A percentile compares a stretch with the other conserved stretches of the same genome.
Evolutionary conservation across 2,797 vertebrate species (phyloP).

Genomic region (Melanogrammus aeglefinus): DNA sequence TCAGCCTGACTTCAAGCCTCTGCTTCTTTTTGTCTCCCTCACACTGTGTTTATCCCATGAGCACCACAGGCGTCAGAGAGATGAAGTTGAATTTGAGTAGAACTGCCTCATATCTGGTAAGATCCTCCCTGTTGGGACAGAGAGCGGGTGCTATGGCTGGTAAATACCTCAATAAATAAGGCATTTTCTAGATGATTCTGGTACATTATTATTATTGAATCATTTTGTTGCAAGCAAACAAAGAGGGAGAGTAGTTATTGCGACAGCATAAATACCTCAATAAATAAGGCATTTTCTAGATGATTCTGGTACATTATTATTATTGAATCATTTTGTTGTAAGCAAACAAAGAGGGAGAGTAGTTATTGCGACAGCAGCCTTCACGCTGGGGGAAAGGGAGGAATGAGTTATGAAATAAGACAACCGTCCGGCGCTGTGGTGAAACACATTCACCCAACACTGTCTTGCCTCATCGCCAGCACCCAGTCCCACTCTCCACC

Average conservation of each 20-base stretch:
- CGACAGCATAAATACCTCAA: too few species aligned
- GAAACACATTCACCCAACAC: too few species aligned
- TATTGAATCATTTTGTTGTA: background rate
- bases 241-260: too few species aligned
- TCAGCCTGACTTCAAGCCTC: background rate
- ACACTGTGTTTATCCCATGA: background rate
- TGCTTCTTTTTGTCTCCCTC: background rate
- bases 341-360: background rate
- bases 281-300: too few species aligned
- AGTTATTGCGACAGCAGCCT: background rate
- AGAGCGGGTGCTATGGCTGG: background rate
- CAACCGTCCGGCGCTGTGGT: background rate
- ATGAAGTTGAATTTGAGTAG: background rate
- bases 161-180: background rate
- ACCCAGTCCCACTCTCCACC: too few species aligned
- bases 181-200: background rate
- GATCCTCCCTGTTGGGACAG: background rate
- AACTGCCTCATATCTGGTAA: background rate
- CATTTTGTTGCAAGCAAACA: too few species aligned
- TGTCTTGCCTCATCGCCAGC: too few species aligned
- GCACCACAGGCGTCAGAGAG: background rate
- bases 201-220: too few species aligned
- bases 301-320: too few species aligned
- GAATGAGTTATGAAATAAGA: background rate
- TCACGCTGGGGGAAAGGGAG: background rate